These are phyloP conservation scores for Sceloporus undulatus DNA, from an alignment of 2,113 vertebrate species.

Conservation along the genomic window DNA sequence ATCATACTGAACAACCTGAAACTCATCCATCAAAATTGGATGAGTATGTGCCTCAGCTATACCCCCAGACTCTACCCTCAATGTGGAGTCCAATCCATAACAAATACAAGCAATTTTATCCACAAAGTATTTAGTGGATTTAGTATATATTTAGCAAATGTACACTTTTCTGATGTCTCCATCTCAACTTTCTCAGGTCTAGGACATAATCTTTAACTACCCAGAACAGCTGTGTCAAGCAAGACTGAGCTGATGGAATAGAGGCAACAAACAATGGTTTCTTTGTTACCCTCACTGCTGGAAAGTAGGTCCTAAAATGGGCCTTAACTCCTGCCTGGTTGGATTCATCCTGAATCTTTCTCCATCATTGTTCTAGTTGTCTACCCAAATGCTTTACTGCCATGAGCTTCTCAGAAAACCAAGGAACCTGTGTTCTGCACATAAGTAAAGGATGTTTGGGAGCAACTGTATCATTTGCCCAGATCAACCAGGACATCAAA, in stretches of 20 bases:
- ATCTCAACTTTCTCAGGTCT: no score
- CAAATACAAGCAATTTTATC: neutral
- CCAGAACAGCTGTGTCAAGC: neutral
- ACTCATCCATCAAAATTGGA: neutral
- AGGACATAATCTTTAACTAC: neutral
- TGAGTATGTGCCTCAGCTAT: neutral
- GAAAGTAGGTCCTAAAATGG: no score
- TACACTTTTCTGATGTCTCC: no score
- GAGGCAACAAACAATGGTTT: neutral
- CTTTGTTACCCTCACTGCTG: no score
- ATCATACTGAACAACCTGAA: slow-evolving; percentile 9
- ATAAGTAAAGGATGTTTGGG: neutral
- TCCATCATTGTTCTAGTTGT: neutral
- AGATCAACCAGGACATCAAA: no score
- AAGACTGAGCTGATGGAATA: neutral
- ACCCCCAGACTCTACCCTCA: neutral
- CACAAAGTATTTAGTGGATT: neutral
- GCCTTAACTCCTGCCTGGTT: no score
- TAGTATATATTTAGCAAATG: no score
- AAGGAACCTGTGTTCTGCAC: neutral
- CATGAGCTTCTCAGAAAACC: neutral
- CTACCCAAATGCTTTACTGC: neutral
- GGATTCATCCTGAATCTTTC: neutral
- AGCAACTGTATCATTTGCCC: neutral
- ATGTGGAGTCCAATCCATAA: neutral